phyloP scores from a whole-genome alignment of 23 tunicate genomes.

The Clavelina lepadiformis region DNA sequence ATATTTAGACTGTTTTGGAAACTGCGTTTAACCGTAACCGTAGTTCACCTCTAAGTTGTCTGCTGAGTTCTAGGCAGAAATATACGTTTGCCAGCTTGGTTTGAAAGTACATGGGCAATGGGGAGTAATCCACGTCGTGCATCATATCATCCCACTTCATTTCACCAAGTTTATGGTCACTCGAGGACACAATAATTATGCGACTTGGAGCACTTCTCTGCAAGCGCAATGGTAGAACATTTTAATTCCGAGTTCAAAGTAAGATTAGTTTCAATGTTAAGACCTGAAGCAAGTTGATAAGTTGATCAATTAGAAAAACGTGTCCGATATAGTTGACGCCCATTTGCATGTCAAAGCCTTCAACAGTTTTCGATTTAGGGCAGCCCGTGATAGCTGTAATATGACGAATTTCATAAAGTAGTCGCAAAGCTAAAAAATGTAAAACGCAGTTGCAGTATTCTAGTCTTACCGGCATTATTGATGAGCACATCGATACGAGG shows the following conservation, averaged over 20 bases:
- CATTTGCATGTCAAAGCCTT: conserved; percentile 46
- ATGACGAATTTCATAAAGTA: too few relatives aligned
- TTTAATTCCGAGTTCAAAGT: too few relatives aligned
- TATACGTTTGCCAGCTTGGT: conserved; percentile 74
- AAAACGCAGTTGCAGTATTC: too few relatives aligned
- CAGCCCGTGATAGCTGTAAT: conserved; percentile 46
- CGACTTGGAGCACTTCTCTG: conserved; percentile 80
- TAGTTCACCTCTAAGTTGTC: conserved; percentile 55
- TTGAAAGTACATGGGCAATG: conserved; percentile 36
- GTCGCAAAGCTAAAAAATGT: background rate
- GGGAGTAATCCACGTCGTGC: conserved; percentile 40
- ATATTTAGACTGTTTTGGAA: too few relatives aligned
- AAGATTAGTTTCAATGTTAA: too few relatives aligned
- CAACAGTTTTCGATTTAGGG: conserved; percentile 37
- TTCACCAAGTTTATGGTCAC: conserved; percentile 28
- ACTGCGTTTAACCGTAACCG: too few relatives aligned
- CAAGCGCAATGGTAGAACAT: too few relatives aligned
- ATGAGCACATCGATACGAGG: conserved; percentile 34
- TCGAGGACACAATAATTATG: conserved; percentile 49
- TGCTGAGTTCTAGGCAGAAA: conserved; percentile 44
- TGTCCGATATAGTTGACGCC: conserved; percentile 62
- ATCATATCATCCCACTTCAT: conserved; percentile 83
- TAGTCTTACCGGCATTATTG: conserved; percentile 54
- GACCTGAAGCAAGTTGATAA: too few relatives aligned
- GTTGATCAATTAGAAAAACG: conserved; percentile 41